These are phyloP conservation scores for Cetonia aurata DNA, from an alignment of 2,888 invertebrate species.

Conservation along the genomic window DNA sequence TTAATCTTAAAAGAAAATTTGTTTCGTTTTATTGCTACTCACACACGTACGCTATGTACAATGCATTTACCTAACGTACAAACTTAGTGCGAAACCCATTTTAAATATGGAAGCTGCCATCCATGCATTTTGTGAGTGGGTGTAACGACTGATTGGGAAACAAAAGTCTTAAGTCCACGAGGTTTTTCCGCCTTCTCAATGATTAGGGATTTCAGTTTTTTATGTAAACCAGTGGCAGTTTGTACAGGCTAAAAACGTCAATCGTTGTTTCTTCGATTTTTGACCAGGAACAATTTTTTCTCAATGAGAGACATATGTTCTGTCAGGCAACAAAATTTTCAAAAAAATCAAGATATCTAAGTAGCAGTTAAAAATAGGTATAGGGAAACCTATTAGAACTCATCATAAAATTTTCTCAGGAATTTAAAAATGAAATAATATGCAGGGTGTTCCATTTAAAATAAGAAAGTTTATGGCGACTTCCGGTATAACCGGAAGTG, in stretches of 20 bases:
- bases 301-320: background rate
- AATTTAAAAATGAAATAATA: too few species aligned
- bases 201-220: too few species aligned
- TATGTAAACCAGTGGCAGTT: too few species aligned
- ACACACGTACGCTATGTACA: background rate
- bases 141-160: slow-evolving; percentile 1
- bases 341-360: too few species aligned
- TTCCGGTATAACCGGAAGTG: too few species aligned
- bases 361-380: too few species aligned
- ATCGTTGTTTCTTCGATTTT: background rate
- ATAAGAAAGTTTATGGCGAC: too few species aligned
- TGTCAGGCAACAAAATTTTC: background rate
- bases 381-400: too few species aligned
- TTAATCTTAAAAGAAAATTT: background rate
- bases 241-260: too few species aligned
- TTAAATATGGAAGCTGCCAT: background rate
- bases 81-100: slow-evolving; percentile 2
- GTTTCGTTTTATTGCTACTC: slow-evolving; percentile 1
- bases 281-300: background rate
- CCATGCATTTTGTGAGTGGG: background rate
- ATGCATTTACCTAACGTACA: slow-evolving; percentile 2
- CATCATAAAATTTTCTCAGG: too few species aligned
- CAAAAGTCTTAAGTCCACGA: background rate
- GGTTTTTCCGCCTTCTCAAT: background rate
- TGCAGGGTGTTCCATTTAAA: too few species aligned